Conservation (phyloP, 2,797 vertebrate genomes). For the Oreochromis grahami region DNA sequence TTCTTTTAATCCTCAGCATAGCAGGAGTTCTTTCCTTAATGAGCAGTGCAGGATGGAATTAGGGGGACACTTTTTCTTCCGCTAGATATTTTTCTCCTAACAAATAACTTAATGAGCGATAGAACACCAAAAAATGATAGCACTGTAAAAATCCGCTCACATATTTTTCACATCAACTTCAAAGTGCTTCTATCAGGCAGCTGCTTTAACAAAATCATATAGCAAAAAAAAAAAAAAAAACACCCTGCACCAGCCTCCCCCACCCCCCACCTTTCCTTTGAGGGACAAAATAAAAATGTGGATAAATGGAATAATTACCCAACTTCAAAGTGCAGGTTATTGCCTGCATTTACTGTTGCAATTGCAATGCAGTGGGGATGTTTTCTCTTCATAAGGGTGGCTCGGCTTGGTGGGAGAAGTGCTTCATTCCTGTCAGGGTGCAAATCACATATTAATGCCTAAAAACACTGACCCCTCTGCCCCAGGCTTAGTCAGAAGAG, state of each 20-base stretch:
- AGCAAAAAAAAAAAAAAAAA: background rate
- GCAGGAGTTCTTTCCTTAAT: background rate
- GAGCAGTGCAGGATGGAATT: background rate
- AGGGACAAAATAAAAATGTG: conserved; percentile 57
- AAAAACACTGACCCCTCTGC: conserved; percentile 37
- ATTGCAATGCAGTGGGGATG: conserved; percentile 36
- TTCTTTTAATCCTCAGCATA: background rate
- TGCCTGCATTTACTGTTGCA: conserved; percentile 53
- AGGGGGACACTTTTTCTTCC: background rate
- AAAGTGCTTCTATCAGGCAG: conserved; percentile 51
- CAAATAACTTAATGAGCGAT: conserved; percentile 2
- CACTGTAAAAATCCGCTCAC: conserved; percentile 20
- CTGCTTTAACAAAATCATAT: conserved; percentile 47
- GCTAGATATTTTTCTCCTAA: conserved; percentile 7
- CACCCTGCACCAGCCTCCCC: background rate
- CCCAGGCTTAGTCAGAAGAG: background rate
- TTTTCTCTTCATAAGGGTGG: conserved; percentile 50
- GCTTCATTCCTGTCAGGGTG: conserved; percentile 19
- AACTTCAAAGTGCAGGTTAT: conserved; percentile 72
- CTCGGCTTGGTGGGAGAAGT: conserved; percentile 21
- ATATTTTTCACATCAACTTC: conserved; percentile 66
- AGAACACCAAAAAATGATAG: conserved; percentile 23
- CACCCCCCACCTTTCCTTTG: conserved; percentile 20
- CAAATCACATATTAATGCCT: conserved; percentile 55
- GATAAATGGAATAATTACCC: conserved; percentile 65